Evolutionary conservation across 2,888 invertebrate genomes (phyloP).

Genomic region (Creontiades dilutus): DNA sequence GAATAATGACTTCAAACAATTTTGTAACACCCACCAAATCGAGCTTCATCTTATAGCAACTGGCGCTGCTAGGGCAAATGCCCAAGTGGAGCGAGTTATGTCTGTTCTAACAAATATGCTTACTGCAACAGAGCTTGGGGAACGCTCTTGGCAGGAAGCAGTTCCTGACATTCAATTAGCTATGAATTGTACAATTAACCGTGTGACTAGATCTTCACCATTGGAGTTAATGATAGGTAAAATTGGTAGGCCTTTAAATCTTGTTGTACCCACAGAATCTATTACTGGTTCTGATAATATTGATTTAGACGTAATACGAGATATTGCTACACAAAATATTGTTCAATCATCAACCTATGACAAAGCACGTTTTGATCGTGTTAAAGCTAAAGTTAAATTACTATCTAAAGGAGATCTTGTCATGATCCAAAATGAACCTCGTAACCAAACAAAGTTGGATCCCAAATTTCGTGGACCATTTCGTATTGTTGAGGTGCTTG

Average conservation of each 20-base stretch:
- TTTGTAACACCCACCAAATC: conserved; percentile 71
- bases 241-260: conserved; percentile 53
- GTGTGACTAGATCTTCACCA: conserved; percentile 50
- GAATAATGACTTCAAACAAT: conserved; percentile 73
- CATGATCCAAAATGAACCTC: too few relatives aligned
- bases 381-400: conserved; percentile 70
- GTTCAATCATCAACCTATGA: conserved; percentile 47
- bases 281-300: background rate
- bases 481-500: conserved; percentile 51
- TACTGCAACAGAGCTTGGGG: conserved; percentile 51
- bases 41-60: conserved; percentile 76
- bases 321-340: conserved; percentile 58
- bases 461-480: too few relatives aligned
- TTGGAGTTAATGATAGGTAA: conserved; percentile 62
- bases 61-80: conserved; percentile 76
- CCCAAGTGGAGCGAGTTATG: conserved; percentile 64
- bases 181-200: conserved; percentile 51
- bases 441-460: too few relatives aligned
- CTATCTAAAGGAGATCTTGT: too few relatives aligned
- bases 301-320: conserved; percentile 6
- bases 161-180: conserved; percentile 55
- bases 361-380: conserved; percentile 66
- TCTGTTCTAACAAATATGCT: conserved; percentile 45
- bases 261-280: conserved; percentile 39
- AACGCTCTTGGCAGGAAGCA: conserved; percentile 61